Conservation (phyloP, 1,140 invertebrate genomes). For the Brachionus paranguensis region DNA sequence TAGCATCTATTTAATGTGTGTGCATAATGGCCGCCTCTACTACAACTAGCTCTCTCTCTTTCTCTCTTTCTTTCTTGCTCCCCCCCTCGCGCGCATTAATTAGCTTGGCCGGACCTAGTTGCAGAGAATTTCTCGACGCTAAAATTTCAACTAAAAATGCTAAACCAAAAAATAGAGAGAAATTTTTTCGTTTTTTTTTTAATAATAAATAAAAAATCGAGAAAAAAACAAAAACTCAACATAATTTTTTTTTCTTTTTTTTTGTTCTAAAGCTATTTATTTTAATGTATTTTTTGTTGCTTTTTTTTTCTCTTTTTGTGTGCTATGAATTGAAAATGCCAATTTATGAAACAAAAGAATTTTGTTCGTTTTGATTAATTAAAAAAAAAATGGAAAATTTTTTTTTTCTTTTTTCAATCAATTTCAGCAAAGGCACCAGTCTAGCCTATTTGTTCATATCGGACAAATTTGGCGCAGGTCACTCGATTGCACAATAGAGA, state of each 20-base stretch:
- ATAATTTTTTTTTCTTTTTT: conserved; percentile 7
- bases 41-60: not conserved
- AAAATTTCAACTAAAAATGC: not conserved
- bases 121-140: not conserved
- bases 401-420: not conserved
- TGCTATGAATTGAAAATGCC: not conserved
- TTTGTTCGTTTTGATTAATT: not conserved
- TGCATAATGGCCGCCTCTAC: not conserved
- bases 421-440: not conserved
- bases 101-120: not conserved
- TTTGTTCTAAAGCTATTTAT: not conserved
- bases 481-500: not conserved
- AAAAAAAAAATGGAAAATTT: not conserved
- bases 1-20: not conserved
- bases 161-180: not conserved
- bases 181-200: not conserved
- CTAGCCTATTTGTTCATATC: not conserved
- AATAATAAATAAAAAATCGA: not conserved
- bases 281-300: not conserved
- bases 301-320: not conserved
- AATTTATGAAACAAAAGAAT: not conserved
- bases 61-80: no score
- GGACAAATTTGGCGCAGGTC: not conserved
- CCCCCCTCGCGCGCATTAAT: not conserved
- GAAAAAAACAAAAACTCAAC: not conserved